phyloP scores from a whole-genome alignment of 2,797 vertebrate genomes.

The Brachyrhaphis roseni region DNA sequence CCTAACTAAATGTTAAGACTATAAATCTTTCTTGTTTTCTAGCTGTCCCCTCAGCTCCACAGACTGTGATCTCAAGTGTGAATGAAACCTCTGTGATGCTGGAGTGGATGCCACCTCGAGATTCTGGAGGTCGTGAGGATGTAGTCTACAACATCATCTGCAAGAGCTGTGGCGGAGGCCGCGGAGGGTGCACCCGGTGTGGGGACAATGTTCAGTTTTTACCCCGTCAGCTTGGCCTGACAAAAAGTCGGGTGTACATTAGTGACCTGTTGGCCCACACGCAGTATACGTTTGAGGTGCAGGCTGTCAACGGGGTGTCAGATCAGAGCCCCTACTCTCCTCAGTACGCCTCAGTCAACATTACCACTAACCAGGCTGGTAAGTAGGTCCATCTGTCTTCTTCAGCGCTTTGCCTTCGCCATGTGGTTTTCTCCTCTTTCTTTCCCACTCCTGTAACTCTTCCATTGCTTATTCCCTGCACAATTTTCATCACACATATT shows the following conservation, averaged over 20 bases:
- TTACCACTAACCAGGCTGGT: constrained; percentile 99
- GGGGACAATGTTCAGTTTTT: constrained; percentile 96
- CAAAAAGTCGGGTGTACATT: constrained; percentile 90
- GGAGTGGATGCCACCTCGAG: constrained; percentile 89
- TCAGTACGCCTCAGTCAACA: constrained; percentile 93
- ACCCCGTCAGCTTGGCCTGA: constrained; percentile 94
- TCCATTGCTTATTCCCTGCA: constrained; percentile 14
- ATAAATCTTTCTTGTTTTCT: constrained; percentile 21
- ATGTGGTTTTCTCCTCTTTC: constrained; percentile 39
- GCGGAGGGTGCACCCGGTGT: constrained; percentile 91
- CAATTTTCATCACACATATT: constrained; percentile 48
- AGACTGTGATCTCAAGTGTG: constrained; percentile 93
- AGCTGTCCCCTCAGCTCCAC: constrained; percentile 93
- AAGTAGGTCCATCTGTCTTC: constrained; percentile 77
- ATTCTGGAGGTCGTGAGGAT: constrained; percentile 91
- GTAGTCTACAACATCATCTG: constrained; percentile 98
- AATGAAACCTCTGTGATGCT: constrained; percentile 97
- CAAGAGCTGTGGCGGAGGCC: constrained; percentile 92
- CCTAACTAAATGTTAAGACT: neutral
- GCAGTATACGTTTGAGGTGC: constrained; percentile 98
- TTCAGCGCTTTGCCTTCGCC: constrained; percentile 46
- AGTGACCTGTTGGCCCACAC: constrained; percentile 96
- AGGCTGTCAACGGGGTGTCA: constrained; percentile 95
- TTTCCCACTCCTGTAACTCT: constrained; percentile 13
- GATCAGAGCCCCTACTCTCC: constrained; percentile 97